Conservation (phyloP, 2,888 invertebrate genomes). For the Ochropleura leucogaster region DNA sequence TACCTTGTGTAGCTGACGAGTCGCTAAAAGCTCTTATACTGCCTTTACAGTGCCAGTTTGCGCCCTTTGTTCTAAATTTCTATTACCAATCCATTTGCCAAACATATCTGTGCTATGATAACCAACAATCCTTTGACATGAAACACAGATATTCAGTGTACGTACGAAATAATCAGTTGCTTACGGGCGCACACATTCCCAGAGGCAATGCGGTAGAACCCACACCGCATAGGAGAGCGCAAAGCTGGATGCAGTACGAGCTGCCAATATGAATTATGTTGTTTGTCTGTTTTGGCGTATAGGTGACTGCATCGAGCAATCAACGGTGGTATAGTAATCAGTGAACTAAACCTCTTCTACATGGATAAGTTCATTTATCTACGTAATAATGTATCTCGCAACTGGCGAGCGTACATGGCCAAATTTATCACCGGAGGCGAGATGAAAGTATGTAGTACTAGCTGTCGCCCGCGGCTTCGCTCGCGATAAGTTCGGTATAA, state of each 20-base stretch:
- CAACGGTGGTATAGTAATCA: slow-evolving; percentile 33
- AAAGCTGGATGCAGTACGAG: slow-evolving; percentile 27
- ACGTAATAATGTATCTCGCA: too few species aligned
- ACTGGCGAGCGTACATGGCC: too few species aligned
- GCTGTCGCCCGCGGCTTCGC: background rate
- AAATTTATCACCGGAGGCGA: too few species aligned
- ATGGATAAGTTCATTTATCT: background rate
- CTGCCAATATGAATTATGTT: slow-evolving; percentile 36
- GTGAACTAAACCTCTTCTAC: background rate
- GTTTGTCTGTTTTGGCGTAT: slow-evolving; percentile 25
- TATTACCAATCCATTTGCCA: background rate
- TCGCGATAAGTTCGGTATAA: background rate
- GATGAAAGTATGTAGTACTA: too few species aligned
- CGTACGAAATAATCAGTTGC: slow-evolving; percentile 37
- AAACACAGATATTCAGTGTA: slow-evolving; percentile 4
- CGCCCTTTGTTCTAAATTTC: background rate
- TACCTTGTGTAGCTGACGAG: background rate
- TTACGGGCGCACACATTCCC: slow-evolving; percentile 34
- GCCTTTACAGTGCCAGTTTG: too few species aligned
- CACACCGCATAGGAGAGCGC: slow-evolving; percentile 4
- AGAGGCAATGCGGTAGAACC: slow-evolving; percentile 32
- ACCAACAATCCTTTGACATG: slow-evolving; percentile 7
- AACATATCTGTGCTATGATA: background rate
- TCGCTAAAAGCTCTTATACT: background rate
- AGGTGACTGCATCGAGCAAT: slow-evolving; percentile 38